phyloP scores from a whole-genome alignment of 2,797 vertebrate species.

The Molothrus aeneus region DNA sequence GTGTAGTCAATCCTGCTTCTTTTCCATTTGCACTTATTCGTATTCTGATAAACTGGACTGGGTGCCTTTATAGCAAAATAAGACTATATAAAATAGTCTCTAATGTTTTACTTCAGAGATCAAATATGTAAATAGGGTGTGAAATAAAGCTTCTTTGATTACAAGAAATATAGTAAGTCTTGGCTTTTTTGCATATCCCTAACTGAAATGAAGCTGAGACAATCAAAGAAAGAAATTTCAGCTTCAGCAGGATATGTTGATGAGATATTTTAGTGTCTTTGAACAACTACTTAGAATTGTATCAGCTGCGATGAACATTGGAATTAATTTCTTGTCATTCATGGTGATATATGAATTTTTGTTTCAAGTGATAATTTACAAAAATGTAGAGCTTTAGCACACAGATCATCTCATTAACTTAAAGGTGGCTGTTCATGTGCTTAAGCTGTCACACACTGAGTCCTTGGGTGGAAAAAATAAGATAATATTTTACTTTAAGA shows the following conservation, averaged over 20 bases:
- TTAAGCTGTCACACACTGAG: not conserved
- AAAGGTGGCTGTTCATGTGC: not conserved
- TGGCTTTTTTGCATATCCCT: not conserved
- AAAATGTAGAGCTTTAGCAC: not conserved
- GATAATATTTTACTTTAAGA: not conserved
- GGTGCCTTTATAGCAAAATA: not conserved
- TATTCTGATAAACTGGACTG: not conserved
- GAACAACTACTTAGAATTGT: not conserved
- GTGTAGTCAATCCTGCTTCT: not conserved
- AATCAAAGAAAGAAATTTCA: not conserved
- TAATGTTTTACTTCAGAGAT: not conserved
- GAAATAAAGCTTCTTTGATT: not conserved
- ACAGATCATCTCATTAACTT: not conserved
- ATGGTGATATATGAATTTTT: not conserved
- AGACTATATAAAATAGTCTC: not conserved
- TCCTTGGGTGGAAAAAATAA: not conserved
- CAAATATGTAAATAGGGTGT: not conserved
- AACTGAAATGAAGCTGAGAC: not conserved
- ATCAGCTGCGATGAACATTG: rapidly evolving
- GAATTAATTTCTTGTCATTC: not conserved
- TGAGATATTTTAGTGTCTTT: not conserved
- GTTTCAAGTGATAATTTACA: not conserved
- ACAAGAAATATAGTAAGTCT: not conserved
- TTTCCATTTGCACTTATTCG: not conserved
- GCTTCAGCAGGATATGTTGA: not conserved